Evolutionary conservation across 35 echinoderm and acorn worm genomes (phyloP).

Genomic region (Strongylocentrotus purpuratus): DNA sequence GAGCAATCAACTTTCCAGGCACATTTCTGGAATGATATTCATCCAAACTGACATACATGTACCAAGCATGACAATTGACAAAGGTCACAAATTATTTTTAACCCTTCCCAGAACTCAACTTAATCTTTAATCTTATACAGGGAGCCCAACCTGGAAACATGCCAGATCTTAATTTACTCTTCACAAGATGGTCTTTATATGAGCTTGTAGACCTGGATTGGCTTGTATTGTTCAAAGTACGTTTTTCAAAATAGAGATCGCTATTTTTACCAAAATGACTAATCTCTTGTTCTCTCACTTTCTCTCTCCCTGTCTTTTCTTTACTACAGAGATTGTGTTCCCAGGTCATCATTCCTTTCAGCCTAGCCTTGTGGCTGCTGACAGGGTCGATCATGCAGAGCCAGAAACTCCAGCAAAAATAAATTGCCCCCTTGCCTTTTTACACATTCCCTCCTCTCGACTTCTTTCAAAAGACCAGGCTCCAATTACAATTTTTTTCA

Average conservation of each 20-base stretch:
- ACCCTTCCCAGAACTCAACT: no score
- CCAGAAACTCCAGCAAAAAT: constrained; percentile 27
- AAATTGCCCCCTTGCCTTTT: constrained; percentile 48
- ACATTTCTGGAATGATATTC: no score
- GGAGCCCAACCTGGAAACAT: not conserved
- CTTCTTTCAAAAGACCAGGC: constrained; percentile 7
- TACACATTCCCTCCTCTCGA: constrained; percentile 37
- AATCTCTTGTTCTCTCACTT: not conserved
- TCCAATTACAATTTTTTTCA: not conserved
- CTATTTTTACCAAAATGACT: not conserved
- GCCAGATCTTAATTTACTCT: not conserved
- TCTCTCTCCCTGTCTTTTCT: not conserved
- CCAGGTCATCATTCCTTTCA: constrained; percentile 51
- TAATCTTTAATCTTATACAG: not conserved
- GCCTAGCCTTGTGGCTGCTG: not conserved
- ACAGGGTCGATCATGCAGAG: constrained; percentile 29
- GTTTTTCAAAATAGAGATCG: not conserved
- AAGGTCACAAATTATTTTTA: no score
- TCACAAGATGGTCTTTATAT: not conserved
- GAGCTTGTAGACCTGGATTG: not conserved
- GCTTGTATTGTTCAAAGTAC: not conserved
- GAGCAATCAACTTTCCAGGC: no score
- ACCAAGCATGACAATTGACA: no score
- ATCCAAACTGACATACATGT: no score
- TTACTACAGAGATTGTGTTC: not conserved